Evolutionary conservation across 2,797 vertebrate genomes (phyloP), one percentile per base, ranked within the genome.

Genomic region (Microchirus variegatus): DNA sequence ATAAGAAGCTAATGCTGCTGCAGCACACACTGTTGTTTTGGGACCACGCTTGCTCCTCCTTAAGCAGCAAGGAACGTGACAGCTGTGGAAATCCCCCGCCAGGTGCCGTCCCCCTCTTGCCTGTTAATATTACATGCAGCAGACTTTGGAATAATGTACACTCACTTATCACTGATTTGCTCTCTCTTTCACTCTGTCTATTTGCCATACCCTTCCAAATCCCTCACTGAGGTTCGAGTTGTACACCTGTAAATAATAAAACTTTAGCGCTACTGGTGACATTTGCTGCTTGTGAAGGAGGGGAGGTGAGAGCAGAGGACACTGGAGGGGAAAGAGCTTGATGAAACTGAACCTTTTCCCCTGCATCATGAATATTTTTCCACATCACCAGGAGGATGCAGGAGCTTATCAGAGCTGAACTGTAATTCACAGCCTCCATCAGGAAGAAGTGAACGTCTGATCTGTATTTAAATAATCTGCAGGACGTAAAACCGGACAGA

Each of bases 71-170:
- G 38, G 70, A 87, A 70, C 73, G 82, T 87, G 87, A 92, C 90
- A 91, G 89, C 88, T 90, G 89, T 64, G 80, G 65, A 80, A 88
- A 78, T 83, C 84, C 87, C 52, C 62, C 77, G 84, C 75, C 81
- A 82, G 75, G 80, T 80, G 84, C n/a, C 31, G 63, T 59, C 80
- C 65, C 76, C 40, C 15, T 76, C 73, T 59, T 42, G 55, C 67
- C 65, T 75, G 90, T 92, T 86, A 92, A 92, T 91, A 92, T 90
- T 92, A 90, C 90, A 93, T 88, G 88, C 69, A 40, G 75, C 83
- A 90, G 70, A 74, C 79, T 83, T 78, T 72, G 76, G 82, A 81
- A 87, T 86, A 84, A 85, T 73, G 80, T 76, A 76, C 79, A 81
- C 83, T 89, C 77, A 81, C 84, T 86, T 89, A 83, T 83, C 79